Conservation (phyloP, 2,888 invertebrate species). For the Coecobrya sp. region DNA sequence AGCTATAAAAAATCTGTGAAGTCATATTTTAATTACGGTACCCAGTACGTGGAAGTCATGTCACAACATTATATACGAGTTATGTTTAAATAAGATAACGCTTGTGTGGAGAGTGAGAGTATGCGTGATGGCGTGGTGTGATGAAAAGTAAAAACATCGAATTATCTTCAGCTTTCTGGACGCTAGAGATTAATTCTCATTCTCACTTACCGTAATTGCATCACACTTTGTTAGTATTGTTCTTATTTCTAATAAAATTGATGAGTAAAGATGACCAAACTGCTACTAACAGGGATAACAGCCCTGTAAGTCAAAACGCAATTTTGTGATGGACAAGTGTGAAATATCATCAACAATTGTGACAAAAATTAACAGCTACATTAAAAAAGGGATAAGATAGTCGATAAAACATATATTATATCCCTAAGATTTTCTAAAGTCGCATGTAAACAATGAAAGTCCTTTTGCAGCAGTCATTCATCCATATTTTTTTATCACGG, state of each 20-base stretch:
- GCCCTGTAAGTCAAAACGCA: too few relatives aligned
- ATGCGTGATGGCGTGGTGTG: not conserved
- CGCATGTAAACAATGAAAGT: too few relatives aligned
- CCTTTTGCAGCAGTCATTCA: too few relatives aligned
- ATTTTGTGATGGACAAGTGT: too few relatives aligned
- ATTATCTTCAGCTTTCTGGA: not conserved
- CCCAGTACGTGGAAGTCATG: slow-evolving; percentile 7
- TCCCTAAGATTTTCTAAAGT: too few relatives aligned
- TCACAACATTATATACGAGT: not conserved
- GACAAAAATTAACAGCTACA: too few relatives aligned
- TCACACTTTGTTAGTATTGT: not conserved
- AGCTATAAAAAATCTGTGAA: not conserved
- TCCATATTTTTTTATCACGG: too few relatives aligned
- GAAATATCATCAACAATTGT: too few relatives aligned
- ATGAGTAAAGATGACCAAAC: not conserved
- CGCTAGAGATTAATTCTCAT: not conserved
- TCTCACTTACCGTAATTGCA: not conserved
- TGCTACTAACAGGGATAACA: too few relatives aligned
- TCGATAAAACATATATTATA: too few relatives aligned
- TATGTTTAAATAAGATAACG: not conserved
- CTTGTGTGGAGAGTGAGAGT: not conserved
- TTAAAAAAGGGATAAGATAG: too few relatives aligned
- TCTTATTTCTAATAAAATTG: not conserved
- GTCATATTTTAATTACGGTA: not conserved
- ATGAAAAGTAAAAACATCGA: not conserved